Evolutionary conservation across 2,797 vertebrate species (phyloP).

Genomic region (Rhabdomys pumilio): DNA sequence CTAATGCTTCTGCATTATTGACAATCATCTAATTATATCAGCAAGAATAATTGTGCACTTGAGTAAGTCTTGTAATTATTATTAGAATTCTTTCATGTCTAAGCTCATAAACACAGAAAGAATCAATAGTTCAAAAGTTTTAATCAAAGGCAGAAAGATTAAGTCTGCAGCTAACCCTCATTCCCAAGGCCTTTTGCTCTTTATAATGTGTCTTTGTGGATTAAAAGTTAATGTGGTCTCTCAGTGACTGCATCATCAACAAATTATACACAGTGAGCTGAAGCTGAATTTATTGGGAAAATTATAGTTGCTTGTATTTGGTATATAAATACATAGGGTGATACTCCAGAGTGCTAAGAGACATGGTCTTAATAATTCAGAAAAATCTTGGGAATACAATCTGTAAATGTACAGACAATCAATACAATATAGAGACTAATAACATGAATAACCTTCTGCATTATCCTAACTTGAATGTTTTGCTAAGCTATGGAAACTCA

Average conservation of each 20-base stretch:
- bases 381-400: constrained; percentile 55
- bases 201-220: constrained; percentile 62
- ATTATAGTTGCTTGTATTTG: constrained; percentile 62
- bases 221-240: constrained; percentile 74
- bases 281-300: constrained; percentile 69
- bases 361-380: constrained; percentile 61
- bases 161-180: constrained; percentile 53
- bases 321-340: constrained; percentile 63
- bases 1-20: constrained; percentile 31
- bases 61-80: constrained; percentile 73
- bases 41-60: constrained; percentile 53
- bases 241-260: constrained; percentile 44
- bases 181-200: constrained; percentile 40
- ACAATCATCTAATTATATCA: constrained; percentile 63
- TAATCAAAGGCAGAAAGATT: constrained; percentile 70
- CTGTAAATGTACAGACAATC: constrained; percentile 52
- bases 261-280: constrained; percentile 64
- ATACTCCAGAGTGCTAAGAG: constrained; percentile 31
- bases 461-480: constrained; percentile 35
- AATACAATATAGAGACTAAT: constrained; percentile 41
- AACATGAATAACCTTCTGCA: constrained; percentile 16
- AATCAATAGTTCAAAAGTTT: constrained; percentile 74
- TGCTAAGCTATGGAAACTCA: constrained; percentile 38
- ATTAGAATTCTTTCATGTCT: constrained; percentile 48
- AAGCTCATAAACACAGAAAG: constrained; percentile 53